Percentiles rank a stretch among this genome's conserved stretches.
These are phyloP conservation scores for Psilopsiagon aurifrons DNA, from an alignment of 2,113 vertebrate genomes.

Conservation along the genomic window DNA sequence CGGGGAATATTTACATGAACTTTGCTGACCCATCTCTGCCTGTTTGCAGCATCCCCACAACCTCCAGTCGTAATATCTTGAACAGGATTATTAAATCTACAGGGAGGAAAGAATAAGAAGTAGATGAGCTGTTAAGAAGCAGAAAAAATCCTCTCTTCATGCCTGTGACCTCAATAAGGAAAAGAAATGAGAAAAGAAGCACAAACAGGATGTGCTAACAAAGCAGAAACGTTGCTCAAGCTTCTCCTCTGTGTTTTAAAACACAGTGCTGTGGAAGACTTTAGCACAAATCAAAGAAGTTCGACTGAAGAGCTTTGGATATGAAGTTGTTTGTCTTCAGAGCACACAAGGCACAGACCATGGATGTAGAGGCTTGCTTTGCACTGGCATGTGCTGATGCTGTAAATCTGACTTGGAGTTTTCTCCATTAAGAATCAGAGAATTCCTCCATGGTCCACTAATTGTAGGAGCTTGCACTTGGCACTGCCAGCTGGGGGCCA, in stretches of 20 bases:
- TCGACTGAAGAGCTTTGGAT: background rate
- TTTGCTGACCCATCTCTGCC: background rate
- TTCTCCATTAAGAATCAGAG: background rate
- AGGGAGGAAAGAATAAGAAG: background rate
- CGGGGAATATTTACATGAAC: background rate
- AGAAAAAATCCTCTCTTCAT: conserved; percentile 10
- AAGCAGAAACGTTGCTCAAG: conserved; percentile 37
- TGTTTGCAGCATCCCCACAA: background rate
- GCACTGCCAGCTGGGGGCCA: background rate
- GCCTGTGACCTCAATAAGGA: conserved; percentile 44
- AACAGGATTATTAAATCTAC: conserved; percentile 19
- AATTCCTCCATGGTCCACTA: background rate
- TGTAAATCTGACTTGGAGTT: background rate
- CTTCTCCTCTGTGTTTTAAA: background rate
- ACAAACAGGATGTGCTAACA: conserved; percentile 20
- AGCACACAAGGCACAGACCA: background rate
- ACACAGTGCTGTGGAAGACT: background rate
- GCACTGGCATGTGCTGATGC: background rate
- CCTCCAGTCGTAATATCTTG: background rate
- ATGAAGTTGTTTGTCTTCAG: background rate
- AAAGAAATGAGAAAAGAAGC: conserved; percentile 38
- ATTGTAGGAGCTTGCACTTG: background rate
- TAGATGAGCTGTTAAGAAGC: conserved; percentile 30
- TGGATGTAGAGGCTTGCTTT: background rate
- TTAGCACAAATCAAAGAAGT: background rate